Evolutionary conservation across 2,888 invertebrate genomes (phyloP).

Genomic region (Eilema depressum): DNA sequence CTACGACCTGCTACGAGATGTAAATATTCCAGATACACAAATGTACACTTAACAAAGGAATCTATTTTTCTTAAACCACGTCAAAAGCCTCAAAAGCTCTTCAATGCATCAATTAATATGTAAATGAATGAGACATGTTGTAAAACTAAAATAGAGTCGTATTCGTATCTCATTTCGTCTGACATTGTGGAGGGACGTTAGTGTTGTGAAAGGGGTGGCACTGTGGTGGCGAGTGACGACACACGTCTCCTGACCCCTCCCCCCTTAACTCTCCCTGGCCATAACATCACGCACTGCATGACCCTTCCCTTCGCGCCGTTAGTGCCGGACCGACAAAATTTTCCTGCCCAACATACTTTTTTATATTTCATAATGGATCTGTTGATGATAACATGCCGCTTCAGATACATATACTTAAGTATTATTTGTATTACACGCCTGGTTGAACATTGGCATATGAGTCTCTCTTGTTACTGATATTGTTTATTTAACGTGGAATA

Average conservation of each 20-base stretch:
- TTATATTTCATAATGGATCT: conserved; percentile 10
- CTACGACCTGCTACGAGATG: not conserved
- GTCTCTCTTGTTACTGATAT: conserved; percentile 3
- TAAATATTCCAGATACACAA: not conserved
- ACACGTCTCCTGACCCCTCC: not conserved
- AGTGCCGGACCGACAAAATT: conserved; percentile 47
- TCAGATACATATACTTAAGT: not conserved
- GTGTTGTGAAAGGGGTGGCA: conserved; percentile 26
- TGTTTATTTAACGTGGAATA: not conserved
- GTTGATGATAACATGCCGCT: conserved; percentile 15
- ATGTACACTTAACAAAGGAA: not conserved
- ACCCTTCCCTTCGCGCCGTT: conserved; percentile 45
- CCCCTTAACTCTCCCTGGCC: conserved; percentile 10
- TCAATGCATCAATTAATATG: conserved; percentile 32
- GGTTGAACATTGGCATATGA: conserved; percentile 2
- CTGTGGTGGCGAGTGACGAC: conserved; percentile 13
- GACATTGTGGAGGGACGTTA: conserved; percentile 25
- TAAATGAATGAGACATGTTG: conserved; percentile 35
- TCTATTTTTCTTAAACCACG: not conserved
- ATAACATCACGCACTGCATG: conserved; percentile 28
- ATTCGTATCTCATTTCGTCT: conserved; percentile 39
- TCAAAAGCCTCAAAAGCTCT: not conserved
- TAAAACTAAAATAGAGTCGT: conserved; percentile 35
- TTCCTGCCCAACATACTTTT: conserved; percentile 39
- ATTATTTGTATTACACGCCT: not conserved